These are phyloP conservation scores for Leucoma salicis DNA, from an alignment of 2,888 invertebrate genomes.

Conservation along the genomic window DNA sequence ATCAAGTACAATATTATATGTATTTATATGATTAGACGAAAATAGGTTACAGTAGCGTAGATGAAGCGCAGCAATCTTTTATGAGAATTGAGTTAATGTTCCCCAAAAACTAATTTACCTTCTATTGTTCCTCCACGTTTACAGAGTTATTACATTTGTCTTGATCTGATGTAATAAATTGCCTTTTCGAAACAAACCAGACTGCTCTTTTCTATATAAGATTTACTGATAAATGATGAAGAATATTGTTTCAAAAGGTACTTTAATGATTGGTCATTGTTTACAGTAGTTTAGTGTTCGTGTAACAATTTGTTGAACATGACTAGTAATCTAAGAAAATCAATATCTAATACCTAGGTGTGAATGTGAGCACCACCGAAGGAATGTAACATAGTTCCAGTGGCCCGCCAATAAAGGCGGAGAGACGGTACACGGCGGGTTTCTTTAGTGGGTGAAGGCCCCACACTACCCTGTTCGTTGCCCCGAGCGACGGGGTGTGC, in stretches of 20 bases:
- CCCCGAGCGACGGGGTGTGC: no score
- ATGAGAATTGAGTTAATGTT: slow-evolving; percentile 67
- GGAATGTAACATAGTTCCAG: no score
- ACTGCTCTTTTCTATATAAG: slow-evolving; percentile 23
- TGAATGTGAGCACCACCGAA: no score
- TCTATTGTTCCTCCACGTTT: slow-evolving; percentile 73
- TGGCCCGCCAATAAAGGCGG: no score
- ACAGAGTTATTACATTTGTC: slow-evolving; percentile 71
- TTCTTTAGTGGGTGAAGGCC: no score
- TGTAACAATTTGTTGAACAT: no score
- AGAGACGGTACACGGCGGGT: no score
- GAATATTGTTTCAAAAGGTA: not conserved
- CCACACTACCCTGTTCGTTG: no score
- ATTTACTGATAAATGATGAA: not conserved
- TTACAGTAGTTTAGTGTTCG: no score
- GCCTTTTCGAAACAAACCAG: slow-evolving; percentile 51
- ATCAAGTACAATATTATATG: slow-evolving; percentile 13
- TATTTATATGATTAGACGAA: not conserved
- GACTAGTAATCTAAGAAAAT: no score
- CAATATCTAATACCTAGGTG: no score
- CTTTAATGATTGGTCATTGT: not conserved
- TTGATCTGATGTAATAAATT: slow-evolving; percentile 73
- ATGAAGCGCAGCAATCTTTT: slow-evolving; percentile 47
- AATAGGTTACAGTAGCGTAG: not conserved
- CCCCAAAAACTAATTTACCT: slow-evolving; percentile 71